Base-by-base conservation (phyloP, 2,113 vertebrate genomes). In the Cottus gobio region DNA sequence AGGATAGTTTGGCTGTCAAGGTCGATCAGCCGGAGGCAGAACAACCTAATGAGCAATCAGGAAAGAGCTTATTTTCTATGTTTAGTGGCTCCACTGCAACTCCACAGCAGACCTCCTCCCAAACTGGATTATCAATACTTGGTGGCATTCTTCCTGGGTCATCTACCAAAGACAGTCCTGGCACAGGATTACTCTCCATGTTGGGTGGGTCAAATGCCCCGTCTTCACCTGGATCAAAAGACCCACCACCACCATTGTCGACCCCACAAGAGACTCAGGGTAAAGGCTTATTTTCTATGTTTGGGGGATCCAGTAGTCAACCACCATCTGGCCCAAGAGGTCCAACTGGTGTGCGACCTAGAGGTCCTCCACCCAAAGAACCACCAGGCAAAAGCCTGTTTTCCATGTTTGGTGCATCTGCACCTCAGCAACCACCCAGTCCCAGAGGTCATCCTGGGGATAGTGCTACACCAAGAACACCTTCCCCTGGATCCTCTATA, bases 131-230 rank as follows among this genome's bases (percentile, higher is more conserved):
- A 54, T 94, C 94, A 67, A 82, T 93, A 0, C 94, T 96, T 91
- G 89, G 92, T 88, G 91, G 90, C 12, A 93, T 94, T 82, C 79
- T 95, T 71, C 90, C 89, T 83, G 84, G 82, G 85, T 89, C 93
- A 18, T 79, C 94, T 48, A 62, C 88, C 5, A 95, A 93, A 87
- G 93, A 94, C 6, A 18, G 82, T 8, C 36, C 95, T 83, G 87
- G 89, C 52, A 86, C 91, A 77, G 91, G 92, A 18, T 83, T 95
- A 39, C 93, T 95, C 24, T 96, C 94, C 71, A 90, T 95, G 91
- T 94, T 95, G 91, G 87, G 93, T 75, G 90, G 89, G n/a, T 83
- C 87, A 82, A 90, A 52, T 91, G 26, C 83, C 42, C 83, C 87
- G 75, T 71, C 88, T 62, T 84, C 88, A 63, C 9, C 82, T 52